Base-by-base conservation (phyloP, 2,888 invertebrate species). In the Aquatica leii region DNA sequence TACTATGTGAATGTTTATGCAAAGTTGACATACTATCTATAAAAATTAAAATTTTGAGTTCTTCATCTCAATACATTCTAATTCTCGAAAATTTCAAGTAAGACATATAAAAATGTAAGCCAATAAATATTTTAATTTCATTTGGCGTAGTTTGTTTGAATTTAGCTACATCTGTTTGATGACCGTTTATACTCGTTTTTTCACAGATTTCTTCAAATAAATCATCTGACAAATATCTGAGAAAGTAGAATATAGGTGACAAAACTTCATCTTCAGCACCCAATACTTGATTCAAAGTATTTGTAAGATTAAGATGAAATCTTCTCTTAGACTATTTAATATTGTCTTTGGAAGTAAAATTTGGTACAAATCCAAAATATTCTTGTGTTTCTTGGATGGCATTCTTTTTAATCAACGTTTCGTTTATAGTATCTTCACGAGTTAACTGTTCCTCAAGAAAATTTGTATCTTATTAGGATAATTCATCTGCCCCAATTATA, bases 281-380 rank as follows among this genome's bases (percentile, higher is more conserved):
- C 15, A 41, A 9, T 14, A 1, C 15, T 2, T n/a, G 12, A 15
- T n/a, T n/a, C n/a, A n/a, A n/a, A n/a, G n/a, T n/a, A n/a, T n/a
- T n/a, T n/a, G n/a, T n/a, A n/a, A n/a, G 15, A 14, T n/a, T n/a
- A n/a, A n/a, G n/a, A n/a, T 46, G 20, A 18, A 18, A 18, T 46
- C 17, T 18, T 46, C 11, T 2, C 18, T n/a, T 2, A n/a, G n/a
- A n/a, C 46, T 20, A 46, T 6, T 18, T 46, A 49, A 49, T 49
- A 49, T 49, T 49, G 49, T 49, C 49, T 49, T 49, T 49, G 8
- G 49, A 49, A 21, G 49, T 49, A 24, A 12, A 49, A n/a, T n/a
- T 49, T 49, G 21, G 49, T 21, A 21, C 21, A 49, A 49, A 24
- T 3, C 21, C 49, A 20, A 49, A 12, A 49, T 49, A 24, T 21